These are phyloP conservation scores for Noctua fimbriata DNA, from an alignment of 2,888 invertebrate species.

Conservation along the genomic window DNA sequence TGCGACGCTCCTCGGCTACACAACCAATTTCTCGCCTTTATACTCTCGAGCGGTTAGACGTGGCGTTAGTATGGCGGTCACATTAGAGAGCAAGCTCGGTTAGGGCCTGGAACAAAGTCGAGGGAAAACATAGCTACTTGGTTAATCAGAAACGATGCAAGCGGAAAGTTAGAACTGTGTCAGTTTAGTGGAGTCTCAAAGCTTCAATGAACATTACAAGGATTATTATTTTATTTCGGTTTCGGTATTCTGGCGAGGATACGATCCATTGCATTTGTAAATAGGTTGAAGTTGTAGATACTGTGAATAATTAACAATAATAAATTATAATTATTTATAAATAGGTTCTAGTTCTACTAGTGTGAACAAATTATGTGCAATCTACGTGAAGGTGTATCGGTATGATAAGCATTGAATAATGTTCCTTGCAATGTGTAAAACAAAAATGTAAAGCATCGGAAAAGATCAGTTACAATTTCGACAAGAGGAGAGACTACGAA, in stretches of 20 bases:
- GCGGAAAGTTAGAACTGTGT: conserved; percentile 85
- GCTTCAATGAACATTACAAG: conserved; percentile 83
- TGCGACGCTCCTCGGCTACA: conserved; percentile 89
- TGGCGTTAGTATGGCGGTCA: conserved; percentile 90
- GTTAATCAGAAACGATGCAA: conserved; percentile 88
- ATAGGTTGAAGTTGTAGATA: conserved; percentile 36
- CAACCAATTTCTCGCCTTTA: conserved; percentile 89
- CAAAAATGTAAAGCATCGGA: conserved; percentile 81
- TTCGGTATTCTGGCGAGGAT: conserved; percentile 46
- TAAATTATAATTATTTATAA: conserved; percentile 25
- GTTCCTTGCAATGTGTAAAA: conserved; percentile 86
- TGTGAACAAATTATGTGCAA: conserved; percentile 48
- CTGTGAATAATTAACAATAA: conserved; percentile 25
- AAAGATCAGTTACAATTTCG: conserved; percentile 71
- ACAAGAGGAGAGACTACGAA: conserved; percentile 52
- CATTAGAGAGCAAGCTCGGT: conserved; percentile 91
- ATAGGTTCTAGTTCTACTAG: conserved; percentile 39
- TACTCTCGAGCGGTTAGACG: conserved; percentile 87
- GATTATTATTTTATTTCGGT: conserved; percentile 80
- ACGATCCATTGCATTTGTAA: conserved; percentile 35
- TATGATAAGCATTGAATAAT: conserved; percentile 82
- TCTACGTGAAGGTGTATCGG: conserved; percentile 64
- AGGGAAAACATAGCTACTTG: conserved; percentile 88
- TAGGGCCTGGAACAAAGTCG: conserved; percentile 91
- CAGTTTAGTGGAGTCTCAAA: conserved; percentile 80